phyloP scores from a whole-genome alignment of 2,113 vertebrate genomes.

The Phylloscopus trochilus region DNA sequence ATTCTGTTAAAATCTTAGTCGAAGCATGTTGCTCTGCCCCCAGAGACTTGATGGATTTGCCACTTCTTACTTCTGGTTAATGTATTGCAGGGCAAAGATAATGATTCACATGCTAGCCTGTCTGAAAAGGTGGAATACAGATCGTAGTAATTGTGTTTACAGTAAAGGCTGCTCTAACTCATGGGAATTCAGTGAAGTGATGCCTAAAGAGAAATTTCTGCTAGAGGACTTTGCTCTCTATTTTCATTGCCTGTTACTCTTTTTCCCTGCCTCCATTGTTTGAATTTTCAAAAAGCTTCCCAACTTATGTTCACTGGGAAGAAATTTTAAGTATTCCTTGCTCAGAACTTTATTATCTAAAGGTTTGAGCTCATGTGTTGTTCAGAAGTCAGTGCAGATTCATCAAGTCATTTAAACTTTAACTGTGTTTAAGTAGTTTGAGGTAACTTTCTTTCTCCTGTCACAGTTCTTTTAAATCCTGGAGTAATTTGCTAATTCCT shows the following conservation, averaged over 20 bases:
- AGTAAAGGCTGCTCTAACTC: not conserved
- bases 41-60: not conserved
- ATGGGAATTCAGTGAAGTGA: not conserved
- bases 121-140: not conserved
- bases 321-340: not conserved
- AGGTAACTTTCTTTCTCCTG: not conserved
- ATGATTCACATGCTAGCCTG: not conserved
- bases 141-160: accelerated
- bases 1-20: not conserved
- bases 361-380: not conserved
- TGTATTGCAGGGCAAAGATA: not conserved
- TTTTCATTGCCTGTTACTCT: not conserved
- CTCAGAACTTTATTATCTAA: not conserved
- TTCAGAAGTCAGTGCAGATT: not conserved
- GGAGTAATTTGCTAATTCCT: not conserved
- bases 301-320: not conserved
- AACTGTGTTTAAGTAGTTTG: not conserved
- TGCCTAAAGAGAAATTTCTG: not conserved
- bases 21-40: not conserved
- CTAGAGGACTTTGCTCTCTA: not conserved
- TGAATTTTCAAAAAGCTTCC: not conserved
- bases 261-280: not conserved
- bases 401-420: not conserved
- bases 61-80: not conserved
- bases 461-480: not conserved